Base-by-base conservation (phyloP, 2,797 vertebrate species). In the Poeciliopsis infans region DNA sequence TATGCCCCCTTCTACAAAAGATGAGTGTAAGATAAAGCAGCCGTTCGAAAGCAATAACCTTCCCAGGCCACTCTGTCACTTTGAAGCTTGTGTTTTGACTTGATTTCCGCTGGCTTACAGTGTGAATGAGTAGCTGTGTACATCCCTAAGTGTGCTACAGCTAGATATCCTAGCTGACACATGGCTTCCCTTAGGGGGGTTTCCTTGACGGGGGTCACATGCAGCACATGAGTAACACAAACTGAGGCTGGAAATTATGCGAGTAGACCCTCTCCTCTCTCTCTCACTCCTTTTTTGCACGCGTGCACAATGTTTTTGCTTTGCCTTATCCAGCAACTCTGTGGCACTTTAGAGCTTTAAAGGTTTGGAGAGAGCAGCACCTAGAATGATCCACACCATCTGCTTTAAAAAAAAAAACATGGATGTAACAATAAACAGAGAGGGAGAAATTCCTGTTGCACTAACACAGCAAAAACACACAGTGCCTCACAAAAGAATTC, bases 151-250 rank as follows among this genome's bases (percentile, higher is more conserved):
- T 33, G 33, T 64, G 59, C 51, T 53, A 25, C 28, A 64, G 80
- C 86, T 84, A 71, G 84, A 88, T 84, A 90, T 90, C 87, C 83
- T 87, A 64, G 85, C 89, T 84, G 91, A 88, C 91, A 90, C 85
- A 87, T 39, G 77, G 64, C 87, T 83, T 89, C 43, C 85, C 88
- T 90, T 83, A 80, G 66, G 88, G 86, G 74, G 77, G 73, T 15
- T 87, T 93, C 91, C 90, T 94, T 84, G 80, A 85, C 84, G 88
- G 59, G 59, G 82, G 91, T 94, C 94, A 93, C 93, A 95, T 92
- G 92, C 90, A 85, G 85, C 93, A 94, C 90, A 90, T 94, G 94
- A 93, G 92, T 72, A 78, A 57, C 70, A 74, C 64, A 72, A 81
- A 77, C 73, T 55, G 83, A 83, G 85, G 74, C 20, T 41, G 64